Evolutionary conservation across 2,113 vertebrate species (phyloP), one percentile per base, ranked within the genome.

Genomic region (Brachyistius frenatus): DNA sequence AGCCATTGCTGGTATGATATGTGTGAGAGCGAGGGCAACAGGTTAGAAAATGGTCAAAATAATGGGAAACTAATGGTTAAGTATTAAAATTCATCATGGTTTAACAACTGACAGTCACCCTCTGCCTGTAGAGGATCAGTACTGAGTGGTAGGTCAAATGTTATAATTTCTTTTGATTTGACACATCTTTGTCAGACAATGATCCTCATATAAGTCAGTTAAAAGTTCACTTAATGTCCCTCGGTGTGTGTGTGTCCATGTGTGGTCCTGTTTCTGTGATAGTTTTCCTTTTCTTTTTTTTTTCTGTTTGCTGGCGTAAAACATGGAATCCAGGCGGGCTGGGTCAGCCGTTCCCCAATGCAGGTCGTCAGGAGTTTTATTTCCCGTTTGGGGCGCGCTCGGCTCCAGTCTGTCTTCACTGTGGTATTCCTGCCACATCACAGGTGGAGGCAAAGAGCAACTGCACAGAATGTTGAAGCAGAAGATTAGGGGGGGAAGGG

Each of bases 391-490:
- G 80, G 57, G 54, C 37, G 46, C 2, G 56, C 80, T 69, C 66
- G 86, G 88, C 87, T 92, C 89, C 93, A 33, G 66, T 4, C 82
- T 54, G 89, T 93, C 92, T 91, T 85, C 52, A 23, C 77, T 55
- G 78, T 86, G 90, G 80, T 84, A 92, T 91, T 89, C 77, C 76
- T 85, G 85, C 82, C 76, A 74, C 81, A 78, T 85, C 93, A 92
- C 93, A 93, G 88, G 91, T 93, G 89, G 73, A 86, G 50, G 60
- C 66, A 80, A 72, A 81, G 66, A 83, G 70, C 81, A 86, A 84
- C 74, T 87, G 86, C 58, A 30, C 47, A 54, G 84, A 84, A 85
- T 86, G 78, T 47, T 73, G 68, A 86, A 64, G 70, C 16, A 56
- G 44, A 49, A 5, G 1, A 56, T 66, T 32, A 9, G 66, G 55